Evolutionary conservation across 2,113 vertebrate genomes (phyloP), one percentile per base, ranked within the genome.

Genomic region (Zosterops borbonicus): DNA sequence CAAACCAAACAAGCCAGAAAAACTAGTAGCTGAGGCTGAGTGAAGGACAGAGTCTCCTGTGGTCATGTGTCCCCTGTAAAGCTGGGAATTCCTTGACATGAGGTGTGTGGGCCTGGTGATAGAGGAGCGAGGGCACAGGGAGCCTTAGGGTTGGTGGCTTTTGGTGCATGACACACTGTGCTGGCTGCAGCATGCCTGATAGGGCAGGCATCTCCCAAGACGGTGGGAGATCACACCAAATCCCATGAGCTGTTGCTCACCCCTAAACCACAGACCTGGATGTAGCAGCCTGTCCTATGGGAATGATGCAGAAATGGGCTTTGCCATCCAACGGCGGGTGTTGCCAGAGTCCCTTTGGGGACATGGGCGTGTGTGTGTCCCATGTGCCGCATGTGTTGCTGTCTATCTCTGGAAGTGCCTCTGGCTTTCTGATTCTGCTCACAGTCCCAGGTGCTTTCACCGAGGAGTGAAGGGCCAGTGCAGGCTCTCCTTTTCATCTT

Each of bases 41-140:
- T 9, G n/a, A 37, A 77, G 50, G 68, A 29, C 31, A 37, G 37
- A 22, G 11, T 18, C 28, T 62, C 16, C 17, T 2, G 0, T 60
- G 31, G 25, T 22, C 12, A 4, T 1, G 0, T 46, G 42, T 62
- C 18, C 9, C 5, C 46, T 21, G 12, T 5, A 37, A 27, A 53
- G 20, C 52, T 50, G 42, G 47, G 52, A 29, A 35, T 67, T 24
- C 28, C 5, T 6, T 53, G 73, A 2, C 5, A 37, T 53, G 31
- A 62, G 24, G 9, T 11, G 12, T 27, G 50, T 25, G 18, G 58
- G 41, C 27, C 41, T 53, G 80, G 56, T 27, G 33, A 53, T 39
- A 41, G 0, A 1, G 0, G 1, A 24, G 46, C 0, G 0, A 75
- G 33, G 58, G 35, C 49, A 60, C 5, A 0, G 35, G 33, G 44